A percentile compares a stretch with the other conserved stretches of the same genome.
Conservation (phyloP, 2,113 vertebrate species). For the Hypocryptadius cinnamomeus region DNA sequence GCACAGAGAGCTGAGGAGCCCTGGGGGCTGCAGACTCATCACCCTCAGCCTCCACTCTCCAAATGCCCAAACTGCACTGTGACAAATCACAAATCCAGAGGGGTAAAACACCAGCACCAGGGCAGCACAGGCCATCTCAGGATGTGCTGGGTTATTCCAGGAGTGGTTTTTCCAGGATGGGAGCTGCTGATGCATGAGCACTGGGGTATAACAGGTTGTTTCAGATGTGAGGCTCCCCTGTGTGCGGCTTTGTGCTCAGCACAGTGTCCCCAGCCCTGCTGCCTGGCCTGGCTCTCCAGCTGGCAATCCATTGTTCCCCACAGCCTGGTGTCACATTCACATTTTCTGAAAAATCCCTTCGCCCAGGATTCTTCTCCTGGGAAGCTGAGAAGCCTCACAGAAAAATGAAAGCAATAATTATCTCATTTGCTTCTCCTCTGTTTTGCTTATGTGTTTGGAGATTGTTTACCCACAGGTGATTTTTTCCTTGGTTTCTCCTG, state of each 20-base stretch:
- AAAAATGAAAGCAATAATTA: no score
- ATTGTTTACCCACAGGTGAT: no score
- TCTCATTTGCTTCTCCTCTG: no score
- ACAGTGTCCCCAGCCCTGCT: not conserved
- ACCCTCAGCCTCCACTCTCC: not conserved
- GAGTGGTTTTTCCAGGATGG: not conserved
- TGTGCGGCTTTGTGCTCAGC: not conserved
- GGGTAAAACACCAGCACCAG: not conserved
- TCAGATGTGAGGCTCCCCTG: not conserved
- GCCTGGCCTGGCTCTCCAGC: not conserved
- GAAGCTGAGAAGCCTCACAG: no score
- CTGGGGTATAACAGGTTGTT: not conserved
- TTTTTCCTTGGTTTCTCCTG: no score
- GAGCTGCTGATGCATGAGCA: not conserved
- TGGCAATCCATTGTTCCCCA: not conserved
- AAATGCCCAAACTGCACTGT: accelerated
- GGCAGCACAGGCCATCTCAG: not conserved
- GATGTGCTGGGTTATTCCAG: not conserved
- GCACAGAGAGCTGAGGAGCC: not conserved
- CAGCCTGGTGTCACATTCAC: no score
- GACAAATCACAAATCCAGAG: not conserved
- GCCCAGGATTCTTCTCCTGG: no score
- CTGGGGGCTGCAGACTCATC: not conserved
- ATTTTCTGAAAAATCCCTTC: no score
- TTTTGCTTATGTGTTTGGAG: no score